Base-by-base conservation (phyloP, 1,140 invertebrate species). In the Plodia interpunctella region DNA sequence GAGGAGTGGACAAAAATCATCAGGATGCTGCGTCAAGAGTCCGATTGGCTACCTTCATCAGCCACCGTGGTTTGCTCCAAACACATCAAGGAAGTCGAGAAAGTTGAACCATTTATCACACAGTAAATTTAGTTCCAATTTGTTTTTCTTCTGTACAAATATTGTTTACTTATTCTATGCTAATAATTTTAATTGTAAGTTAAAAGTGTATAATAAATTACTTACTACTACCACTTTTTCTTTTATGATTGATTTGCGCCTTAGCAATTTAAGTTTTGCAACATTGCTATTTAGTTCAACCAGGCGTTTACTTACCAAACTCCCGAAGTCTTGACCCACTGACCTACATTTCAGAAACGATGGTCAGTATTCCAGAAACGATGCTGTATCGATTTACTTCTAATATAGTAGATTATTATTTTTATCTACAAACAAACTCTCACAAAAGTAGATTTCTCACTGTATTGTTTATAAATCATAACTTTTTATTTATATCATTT, bases 291-390 rank as follows among this genome's bases (percentile, higher is more conserved):
- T 44, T 44, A 44, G 3, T 44, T 44, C 10, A 5, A 44, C 10
- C 38, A 44, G 38, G 38, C 38, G 38, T 15, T 15, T 44, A 44
- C 38, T 44, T 6, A 44, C 38, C 38, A 10, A 53, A 21, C 4
- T 21, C 19, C 21, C 6, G 20, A n/a, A n/a, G n/a, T 28, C 19
- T n/a, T 53, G 51, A 3, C 25, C 51, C 20, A 53, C 51, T 53
- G 13, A 53, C 51, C 5, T 20, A 21, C 5, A 52, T 68, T 60
- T 71, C 68, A 62, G n/a, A n/a, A n/a, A n/a, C n/a, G n/a, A 66
- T 60, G 68, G 68, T 65, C 60, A 68, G 9, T 15, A 53, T 15
- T 20, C 51, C 20, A 25, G 51, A 21, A 13, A 20, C 38, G 38
- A 44, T n/a, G 51, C 51, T 53, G 51, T 53, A 53, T 53, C 6